Evolutionary conservation across 2,888 invertebrate genomes (phyloP), one percentile per base, ranked within the genome.

Genomic region (Myopa tessellatipennis): DNA sequence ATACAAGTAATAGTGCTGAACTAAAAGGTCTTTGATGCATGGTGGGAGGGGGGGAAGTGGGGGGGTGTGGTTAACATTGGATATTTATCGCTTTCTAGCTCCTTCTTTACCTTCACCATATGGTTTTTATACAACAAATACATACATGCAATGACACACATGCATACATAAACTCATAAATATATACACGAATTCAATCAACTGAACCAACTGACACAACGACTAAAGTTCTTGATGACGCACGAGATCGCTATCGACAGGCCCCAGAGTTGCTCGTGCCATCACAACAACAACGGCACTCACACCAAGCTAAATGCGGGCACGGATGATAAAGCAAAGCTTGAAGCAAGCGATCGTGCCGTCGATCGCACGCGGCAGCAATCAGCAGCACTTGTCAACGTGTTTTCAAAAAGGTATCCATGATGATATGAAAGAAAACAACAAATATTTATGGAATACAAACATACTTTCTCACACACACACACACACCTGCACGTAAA

Each of bases 181-280:
- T 3, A 58, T 16, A 12, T 58, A 58, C 58, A 16, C n/a, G n/a
- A n/a, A n/a, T n/a, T n/a, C 45, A 45, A 45, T 45, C 45, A 45
- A 45, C 45, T 45, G 7, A 45, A 45, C 45, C 10, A 6, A 52
- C 50, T 63, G 34, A 67, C 52, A 40, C 75, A 58, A 58, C 68
- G 69, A 60, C 72, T 72, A 74, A 72, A 78, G 79, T 80, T 80
- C 78, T 79, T 45, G 78, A 79, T 82, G 81, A 82, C 82, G 82
- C 81, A 81, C 82, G 75, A 81, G 79, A 82, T 81, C 52, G 16
- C 78, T 82, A 82, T 82, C 81, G 78, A 52, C 67, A 36, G 63
- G 79, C 65, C 79, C 71, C 75, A 72, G 26, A 52, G 77, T 50
- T 72, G 68, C 72, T 68, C 68, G 67, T 72, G 72, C 77, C 75